These are phyloP conservation scores for Scomber scombrus DNA, from an alignment of 2,113 vertebrate genomes.

Conservation along the genomic window DNA sequence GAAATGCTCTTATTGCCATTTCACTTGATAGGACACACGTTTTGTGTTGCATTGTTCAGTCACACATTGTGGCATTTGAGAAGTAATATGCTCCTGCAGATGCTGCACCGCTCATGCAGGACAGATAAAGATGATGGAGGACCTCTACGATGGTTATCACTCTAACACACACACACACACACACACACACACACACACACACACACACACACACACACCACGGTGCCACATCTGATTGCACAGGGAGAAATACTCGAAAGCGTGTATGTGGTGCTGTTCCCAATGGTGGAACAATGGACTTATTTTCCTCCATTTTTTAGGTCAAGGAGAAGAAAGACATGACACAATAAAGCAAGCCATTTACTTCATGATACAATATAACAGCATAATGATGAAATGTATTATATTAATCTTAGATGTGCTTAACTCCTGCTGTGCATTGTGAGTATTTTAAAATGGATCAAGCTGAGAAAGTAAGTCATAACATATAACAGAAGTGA, in stretches of 20 bases:
- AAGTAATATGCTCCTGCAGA: conserved; percentile 63
- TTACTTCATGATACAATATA: background rate
- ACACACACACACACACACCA: conserved; percentile 28
- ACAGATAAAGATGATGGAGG: conserved; percentile 72
- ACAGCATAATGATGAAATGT: background rate
- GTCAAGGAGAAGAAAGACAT: conserved; percentile 36
- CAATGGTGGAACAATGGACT: conserved; percentile 42
- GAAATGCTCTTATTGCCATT: conserved; percentile 15
- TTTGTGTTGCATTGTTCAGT: conserved; percentile 57
- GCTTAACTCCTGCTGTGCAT: conserved; percentile 19
- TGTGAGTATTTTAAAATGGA: conserved; percentile 27
- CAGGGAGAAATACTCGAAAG: conserved; percentile 35
- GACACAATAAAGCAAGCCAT: conserved; percentile 12
- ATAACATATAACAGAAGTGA: conserved; percentile 21
- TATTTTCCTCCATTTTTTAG: conserved; percentile 50
- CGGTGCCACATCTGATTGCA: conserved; percentile 53
- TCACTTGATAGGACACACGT: conserved; percentile 29
- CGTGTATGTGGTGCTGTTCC: conserved; percentile 29
- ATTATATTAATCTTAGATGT: conserved; percentile 28
- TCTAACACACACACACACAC: conserved; percentile 31
- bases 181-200: conserved; percentile 30
- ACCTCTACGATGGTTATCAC: conserved; percentile 63
- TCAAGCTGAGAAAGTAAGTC: too few relatives aligned
- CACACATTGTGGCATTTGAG: conserved; percentile 63
- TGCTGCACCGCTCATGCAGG: conserved; percentile 49